Evolutionary conservation across 2,113 vertebrate species (phyloP), one percentile per base, ranked within the genome.

Genomic region (Zosterops japonicus): DNA sequence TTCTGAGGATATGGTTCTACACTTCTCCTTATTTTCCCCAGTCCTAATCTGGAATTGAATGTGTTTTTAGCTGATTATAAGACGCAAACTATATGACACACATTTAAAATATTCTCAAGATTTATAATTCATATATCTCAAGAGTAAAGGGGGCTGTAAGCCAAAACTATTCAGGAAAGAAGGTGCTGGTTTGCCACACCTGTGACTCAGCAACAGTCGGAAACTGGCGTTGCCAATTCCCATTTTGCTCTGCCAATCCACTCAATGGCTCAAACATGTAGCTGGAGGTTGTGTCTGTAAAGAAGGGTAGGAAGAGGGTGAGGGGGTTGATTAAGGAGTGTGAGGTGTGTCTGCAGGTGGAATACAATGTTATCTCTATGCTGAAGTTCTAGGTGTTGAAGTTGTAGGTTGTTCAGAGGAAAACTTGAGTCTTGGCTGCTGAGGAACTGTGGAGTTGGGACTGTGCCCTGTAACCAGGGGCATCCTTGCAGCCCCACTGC

Each of bases 291-390:
- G 12, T 7, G 23, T 5, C 2, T 3, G 1, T 19, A 1, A 9
- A 33, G 11, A 6, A 10, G 41, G 15, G 4, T 1, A 14, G 61
- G 27, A 33, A 7, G 1, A n/a, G 12, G 11, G 10, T 3, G 4
- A 4, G 1, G 16, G 8, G 2, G 1, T 25, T 42, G 3, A 0
- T 1, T 15, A 5, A 2, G n/a, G 36, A 14, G 21, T 5, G 16
- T 0, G 31, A 24, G 24, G 1, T 4, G 3, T 11, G 5, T 19
- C 39, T 64, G 13, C 1, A 53, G 42, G 0, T 33, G 27, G 27
- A 55, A 2, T 24, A 2, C 0, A 0, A 0, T 5, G 16, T 23
- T 0, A 4, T 7, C 6, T 9, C 6, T 25, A 0, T 0, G 0
- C 2, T 1, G 4, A 3, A 2, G 5, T 55, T 53, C 2, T 1